Conservation (phyloP, 2,113 vertebrate genomes). For the Toxotes chatareus region DNA sequence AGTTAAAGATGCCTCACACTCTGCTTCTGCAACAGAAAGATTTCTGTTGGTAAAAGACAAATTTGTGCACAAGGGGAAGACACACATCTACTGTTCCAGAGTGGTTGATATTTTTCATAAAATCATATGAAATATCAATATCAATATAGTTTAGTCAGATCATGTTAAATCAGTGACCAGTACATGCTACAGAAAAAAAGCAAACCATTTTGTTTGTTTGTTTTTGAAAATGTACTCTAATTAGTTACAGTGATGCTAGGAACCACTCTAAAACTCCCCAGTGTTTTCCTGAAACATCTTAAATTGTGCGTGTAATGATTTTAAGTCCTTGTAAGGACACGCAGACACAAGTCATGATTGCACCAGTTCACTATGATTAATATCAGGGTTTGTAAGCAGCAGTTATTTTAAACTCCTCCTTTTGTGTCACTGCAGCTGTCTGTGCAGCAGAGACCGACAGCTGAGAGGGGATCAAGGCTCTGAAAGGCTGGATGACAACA, state of each 20-base stretch:
- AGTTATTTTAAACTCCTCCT: not conserved
- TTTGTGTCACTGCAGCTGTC: constrained; percentile 55
- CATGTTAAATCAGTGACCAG: too few species aligned
- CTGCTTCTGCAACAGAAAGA: too few species aligned
- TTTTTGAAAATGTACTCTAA: too few species aligned
- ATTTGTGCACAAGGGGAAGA: not conserved
- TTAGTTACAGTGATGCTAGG: too few species aligned
- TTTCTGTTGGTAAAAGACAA: too few species aligned
- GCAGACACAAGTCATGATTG: not conserved
- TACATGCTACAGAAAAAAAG: too few species aligned
- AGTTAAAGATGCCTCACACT: not conserved
- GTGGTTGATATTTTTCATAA: too few species aligned
- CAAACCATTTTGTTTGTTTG: too few species aligned
- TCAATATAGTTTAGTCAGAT: too few species aligned
- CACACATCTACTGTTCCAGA: not conserved
- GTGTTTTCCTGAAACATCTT: not conserved
- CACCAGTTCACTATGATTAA: not conserved
- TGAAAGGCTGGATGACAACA: constrained; percentile 49
- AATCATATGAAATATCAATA: too few species aligned
- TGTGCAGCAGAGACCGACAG: constrained; percentile 36
- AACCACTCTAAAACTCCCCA: too few species aligned
- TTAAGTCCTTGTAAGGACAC: not conserved
- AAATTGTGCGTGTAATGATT: not conserved
- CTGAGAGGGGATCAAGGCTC: constrained; percentile 53
- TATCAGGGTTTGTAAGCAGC: not conserved